These are phyloP conservation scores for Cremastobaeus sp. DNA, from an alignment of 2,888 invertebrate genomes.

Conservation along the genomic window DNA sequence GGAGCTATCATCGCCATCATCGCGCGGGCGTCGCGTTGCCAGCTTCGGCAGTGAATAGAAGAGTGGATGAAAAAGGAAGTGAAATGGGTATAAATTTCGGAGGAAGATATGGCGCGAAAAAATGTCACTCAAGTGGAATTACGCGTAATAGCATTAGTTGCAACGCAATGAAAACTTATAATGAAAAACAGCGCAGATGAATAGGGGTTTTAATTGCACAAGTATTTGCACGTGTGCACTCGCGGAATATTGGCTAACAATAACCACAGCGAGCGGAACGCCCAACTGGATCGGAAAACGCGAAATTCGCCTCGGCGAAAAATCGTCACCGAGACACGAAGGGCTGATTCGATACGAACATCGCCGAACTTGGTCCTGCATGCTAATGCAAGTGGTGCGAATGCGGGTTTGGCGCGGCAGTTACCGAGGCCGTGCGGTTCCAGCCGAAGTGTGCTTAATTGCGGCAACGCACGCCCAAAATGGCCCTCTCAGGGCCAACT, in stretches of 20 bases:
- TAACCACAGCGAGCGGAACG: no score
- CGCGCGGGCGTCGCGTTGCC: constrained; percentile 4
- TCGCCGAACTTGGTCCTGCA: no score
- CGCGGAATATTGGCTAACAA: no score
- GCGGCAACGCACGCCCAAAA: constrained; percentile 46
- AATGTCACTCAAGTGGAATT: constrained; percentile 13
- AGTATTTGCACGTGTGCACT: not conserved
- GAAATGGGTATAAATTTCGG: not conserved
- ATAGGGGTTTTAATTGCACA: constrained; percentile 6
- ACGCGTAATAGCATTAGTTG: constrained; percentile 17
- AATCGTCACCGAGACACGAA: no score
- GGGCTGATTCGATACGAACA: no score
- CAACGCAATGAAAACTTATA: not conserved
- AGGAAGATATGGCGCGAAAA: not conserved
- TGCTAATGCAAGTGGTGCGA: no score
- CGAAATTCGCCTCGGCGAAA: no score
- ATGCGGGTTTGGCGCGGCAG: no score
- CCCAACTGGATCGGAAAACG: no score
- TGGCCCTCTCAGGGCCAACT: constrained; percentile 34
- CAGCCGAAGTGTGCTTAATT: no score
- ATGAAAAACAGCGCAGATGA: not conserved
- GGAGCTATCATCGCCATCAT: constrained; percentile 17
- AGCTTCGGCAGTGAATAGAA: constrained; percentile 13
- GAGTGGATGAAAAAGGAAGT: not conserved
- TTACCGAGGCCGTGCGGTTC: no score